Percentiles rank a stretch among this genome's conserved stretches.
Evolutionary conservation across 35 echinoderm and acorn worm genomes (phyloP).

Genomic region (Nesometra sesokonis): DNA sequence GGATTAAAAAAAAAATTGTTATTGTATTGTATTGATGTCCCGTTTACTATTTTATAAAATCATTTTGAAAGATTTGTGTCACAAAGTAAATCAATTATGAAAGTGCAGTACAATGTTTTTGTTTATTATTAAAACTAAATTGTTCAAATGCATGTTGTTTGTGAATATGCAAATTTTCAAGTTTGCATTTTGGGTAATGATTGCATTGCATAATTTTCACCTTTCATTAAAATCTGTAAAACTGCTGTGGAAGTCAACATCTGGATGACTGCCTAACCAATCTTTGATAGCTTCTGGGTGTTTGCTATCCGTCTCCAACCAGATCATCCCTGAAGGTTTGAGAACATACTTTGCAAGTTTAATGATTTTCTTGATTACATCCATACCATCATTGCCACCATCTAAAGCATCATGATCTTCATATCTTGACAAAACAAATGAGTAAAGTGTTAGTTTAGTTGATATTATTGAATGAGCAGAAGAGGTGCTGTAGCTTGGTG

Average conservation of each 20-base stretch:
- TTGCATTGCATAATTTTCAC: constrained; percentile 18
- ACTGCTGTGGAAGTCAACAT: constrained; percentile 24
- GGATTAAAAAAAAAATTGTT: no score
- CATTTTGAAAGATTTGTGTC: no score
- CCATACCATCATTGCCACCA: constrained; percentile 46
- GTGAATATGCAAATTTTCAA: no score
- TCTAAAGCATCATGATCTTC: constrained; percentile 40
- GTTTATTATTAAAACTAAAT: no score
- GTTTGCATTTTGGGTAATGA: no score
- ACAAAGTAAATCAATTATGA: no score
- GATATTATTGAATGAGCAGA: no score
- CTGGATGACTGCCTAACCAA: constrained; percentile 31
- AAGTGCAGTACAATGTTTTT: no score
- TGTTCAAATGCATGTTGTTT: no score
- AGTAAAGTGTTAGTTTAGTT: neutral
- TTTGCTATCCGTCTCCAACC: constrained; percentile 63
- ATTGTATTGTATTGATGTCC: no score
- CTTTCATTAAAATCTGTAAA: constrained; percentile 58
- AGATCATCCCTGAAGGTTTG: constrained; percentile 46
- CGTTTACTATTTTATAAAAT: no score
- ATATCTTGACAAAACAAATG: constrained; percentile 32
- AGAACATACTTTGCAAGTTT: constrained; percentile 29
- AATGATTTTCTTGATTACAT: constrained; percentile 36
- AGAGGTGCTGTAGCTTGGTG: no score
- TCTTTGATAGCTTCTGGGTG: constrained; percentile 44